A percentile compares a stretch with the other conserved stretches of the same genome.
Evolutionary conservation across 1,140 invertebrate genomes (phyloP).

Genomic region (Macrobrachium rosenbergii): DNA sequence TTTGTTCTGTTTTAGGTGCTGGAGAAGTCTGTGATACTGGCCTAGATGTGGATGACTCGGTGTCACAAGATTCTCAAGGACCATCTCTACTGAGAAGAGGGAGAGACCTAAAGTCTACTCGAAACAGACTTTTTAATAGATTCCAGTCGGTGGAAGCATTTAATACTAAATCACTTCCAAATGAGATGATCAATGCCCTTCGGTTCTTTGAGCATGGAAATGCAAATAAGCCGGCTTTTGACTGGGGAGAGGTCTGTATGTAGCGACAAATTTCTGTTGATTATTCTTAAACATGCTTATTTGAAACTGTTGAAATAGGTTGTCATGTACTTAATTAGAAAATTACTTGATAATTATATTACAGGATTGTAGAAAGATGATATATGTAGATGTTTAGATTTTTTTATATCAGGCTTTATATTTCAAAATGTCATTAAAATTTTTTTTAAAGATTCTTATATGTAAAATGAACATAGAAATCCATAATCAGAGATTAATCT

Average conservation of each 20-base stretch:
- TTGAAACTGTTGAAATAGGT: too few relatives aligned
- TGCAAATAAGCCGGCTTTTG: conserved; percentile 70
- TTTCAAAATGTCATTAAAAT: too few relatives aligned
- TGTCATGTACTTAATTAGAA: too few relatives aligned
- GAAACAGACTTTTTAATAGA: conserved; percentile 51
- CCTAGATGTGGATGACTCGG: conserved; percentile 37
- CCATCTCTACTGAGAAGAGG: background rate
- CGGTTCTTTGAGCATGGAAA: conserved; percentile 73
- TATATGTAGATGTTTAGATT: too few relatives aligned
- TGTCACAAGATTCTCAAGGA: background rate
- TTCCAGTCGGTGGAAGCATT: conserved; percentile 67
- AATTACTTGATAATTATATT: too few relatives aligned
- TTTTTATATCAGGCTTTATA: too few relatives aligned
- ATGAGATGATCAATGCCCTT: conserved; percentile 74
- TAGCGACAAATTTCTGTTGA: background rate
- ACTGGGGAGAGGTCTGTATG: conserved; percentile 72
- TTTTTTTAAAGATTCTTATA: too few relatives aligned
- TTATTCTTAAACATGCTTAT: too few relatives aligned
- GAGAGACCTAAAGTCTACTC: conserved; percentile 6
- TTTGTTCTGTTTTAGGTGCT: conserved; percentile 1
- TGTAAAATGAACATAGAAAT: too few relatives aligned
- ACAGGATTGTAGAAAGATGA: too few relatives aligned
- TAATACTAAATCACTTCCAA: conserved; percentile 69
- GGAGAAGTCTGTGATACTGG: conserved; percentile 50
- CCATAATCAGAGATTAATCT: too few relatives aligned